Evolutionary conservation across 2,113 vertebrate genomes (phyloP), one percentile per base, ranked within the genome.

Genomic region (Dicerorhinus sumatrensis): DNA sequence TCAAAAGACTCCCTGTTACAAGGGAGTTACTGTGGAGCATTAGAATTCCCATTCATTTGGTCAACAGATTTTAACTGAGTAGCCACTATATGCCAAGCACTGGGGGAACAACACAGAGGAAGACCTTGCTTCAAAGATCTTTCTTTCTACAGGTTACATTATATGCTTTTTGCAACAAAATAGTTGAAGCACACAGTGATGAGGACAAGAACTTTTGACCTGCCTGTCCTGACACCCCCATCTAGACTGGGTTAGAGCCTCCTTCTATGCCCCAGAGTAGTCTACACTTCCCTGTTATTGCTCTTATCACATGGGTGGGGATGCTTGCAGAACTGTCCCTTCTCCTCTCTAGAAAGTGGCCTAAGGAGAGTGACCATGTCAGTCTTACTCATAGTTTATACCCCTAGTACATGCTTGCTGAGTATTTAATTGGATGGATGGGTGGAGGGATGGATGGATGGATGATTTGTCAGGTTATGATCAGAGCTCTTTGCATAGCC

Each of bases 61-160:
- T 89, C n/a, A 42, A 62, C 67, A 94, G 27, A 65, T 73, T 91
- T 95, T 96, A 89, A 89, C 27, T 90, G 54, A 96, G 36, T 42
- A 88, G 10, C 46, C 65, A 29, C 25, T 39, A 25, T 39, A 21
- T 76, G 39, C 51, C 25, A 93, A 29, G 13, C 11, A 13, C 4
- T 51, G 17, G 0, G 56, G 46, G 39, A 73, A 42, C 2, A 60
- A 84, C 58, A 42, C 13, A 65, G 62, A 70, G 31, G 63, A 73
- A 51, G 48, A 65, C 17, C 21, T 46, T 76, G 18, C 25, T 69
- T 96, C 81, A 91, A 81, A 96, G 46, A 51, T 27, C 42, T 94
- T 80, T 79, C n/a, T 65, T 81, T 69, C n/a, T 14, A 62, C 58
- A 92, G 27, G 9, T 46, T 77, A 62, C 4, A 33, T 89, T 16